Base-by-base conservation (phyloP, 2,888 invertebrate genomes). In the Baccha elongata region DNA sequence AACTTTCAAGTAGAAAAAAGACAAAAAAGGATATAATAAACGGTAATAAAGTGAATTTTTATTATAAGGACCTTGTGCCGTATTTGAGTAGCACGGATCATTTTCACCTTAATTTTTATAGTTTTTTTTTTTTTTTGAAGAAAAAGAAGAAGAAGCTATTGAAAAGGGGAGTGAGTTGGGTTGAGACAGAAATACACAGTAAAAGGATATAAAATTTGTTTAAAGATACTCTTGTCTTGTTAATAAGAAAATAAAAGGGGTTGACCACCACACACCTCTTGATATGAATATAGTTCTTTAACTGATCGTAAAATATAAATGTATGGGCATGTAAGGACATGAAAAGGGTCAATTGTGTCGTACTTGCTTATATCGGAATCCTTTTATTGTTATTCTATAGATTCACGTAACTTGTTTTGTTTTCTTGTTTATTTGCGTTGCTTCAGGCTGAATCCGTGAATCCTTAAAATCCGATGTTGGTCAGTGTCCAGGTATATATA, bases 281-380 rank as follows among this genome's bases (percentile, higher is more conserved):
- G 10, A 19, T 53, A 17, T 55, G 29, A n/a, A 3, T 1, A 26
- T 68, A 48, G 68, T 83, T 37, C 62, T 68, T 83, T 83, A 78
- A 78, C 76, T 73, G 76, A 83, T 83, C 76, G 15, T 78, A 83
- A 83, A 83, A 67, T 81, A 81, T 75, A 75, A 81, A 83, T 78
- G 83, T 78, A 83, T 83, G 78, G 78, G 72, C 83, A 64, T 83
- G 83, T 83, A 76, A 78, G 72, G 83, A 83, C 83, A 83, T 68
- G 71, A 42, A 72, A 83, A 55, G 83, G 83, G 83, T 83, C 83
- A 83, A 78, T 83, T 78, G 83, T 83, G 83, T 83, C 83, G 83
- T 83, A 69, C 78, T 78, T 83, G 55, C 37, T 72, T 29, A 40
- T 35, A 55, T 37, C 37, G 48, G 26, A 60, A n/a, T 76, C 46